Base-by-base conservation (phyloP, 2,113 vertebrate genomes). In the Brachypodius melanocephalos region DNA sequence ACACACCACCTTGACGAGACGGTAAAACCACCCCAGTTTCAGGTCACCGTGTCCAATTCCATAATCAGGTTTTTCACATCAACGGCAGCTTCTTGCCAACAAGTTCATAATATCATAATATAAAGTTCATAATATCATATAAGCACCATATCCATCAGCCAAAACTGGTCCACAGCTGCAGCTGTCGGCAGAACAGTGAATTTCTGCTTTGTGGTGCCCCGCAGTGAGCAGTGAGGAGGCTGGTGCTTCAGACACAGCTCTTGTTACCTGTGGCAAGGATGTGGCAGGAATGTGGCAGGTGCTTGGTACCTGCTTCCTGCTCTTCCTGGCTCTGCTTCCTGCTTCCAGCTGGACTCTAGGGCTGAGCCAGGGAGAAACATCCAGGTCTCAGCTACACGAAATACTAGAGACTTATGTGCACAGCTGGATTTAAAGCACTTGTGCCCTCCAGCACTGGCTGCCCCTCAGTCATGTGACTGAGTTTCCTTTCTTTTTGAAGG, bases 181-280 rank as follows among this genome's bases (percentile, higher is more conserved):
- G 77, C 57, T 32, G 22, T 25, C 22, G 45, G 55, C 55, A 55
- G 14, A 57, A 25, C 65, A 34, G 78, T 57, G 34, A 13, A 18
- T 54, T 61, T 42, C 31, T 14, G 4, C 51, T 46, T 5, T 1
- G 6, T 14, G 4, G 29, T 15, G 26, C 43, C 21, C 51, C 3
- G 7, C 2, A 5, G 62, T 2, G 29, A 40, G 59, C 0, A 0
- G 17, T 3, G 42, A 55, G 42, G 55, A 38, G 49, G 55, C 42
- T 16, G 48, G 1, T 38, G 55, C 14, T 51, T 29, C 24, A 9
- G 25, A 54, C 22, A 40, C 25, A 14, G n/a, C n/a, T 51, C n/a
- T 46, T 4, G 0, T 17, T 28, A 32, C 57, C 45, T 0, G 2
- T 9, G 55, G 45, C 38, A 40, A 28, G 66, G 38, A 25, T 40